Evolutionary conservation across 2,888 invertebrate species (phyloP).

Genomic region (Hypsopygia costalis): DNA sequence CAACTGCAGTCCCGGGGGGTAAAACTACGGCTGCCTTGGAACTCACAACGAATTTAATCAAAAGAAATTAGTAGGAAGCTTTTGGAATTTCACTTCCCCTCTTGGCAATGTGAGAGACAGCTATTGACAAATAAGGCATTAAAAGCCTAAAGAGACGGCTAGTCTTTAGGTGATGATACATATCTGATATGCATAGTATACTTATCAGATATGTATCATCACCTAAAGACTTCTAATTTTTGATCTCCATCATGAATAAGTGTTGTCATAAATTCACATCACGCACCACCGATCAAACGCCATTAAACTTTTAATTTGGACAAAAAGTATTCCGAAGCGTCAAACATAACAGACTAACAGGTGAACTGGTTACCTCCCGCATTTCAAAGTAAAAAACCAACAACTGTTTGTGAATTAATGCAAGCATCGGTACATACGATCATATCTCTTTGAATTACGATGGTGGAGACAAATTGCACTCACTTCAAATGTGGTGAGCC

Average conservation of each 20-base stretch:
- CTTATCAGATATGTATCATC: too few species aligned
- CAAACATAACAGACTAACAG: slow-evolving; percentile 61
- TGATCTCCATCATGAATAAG: not conserved
- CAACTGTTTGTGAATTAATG: slow-evolving; percentile 61
- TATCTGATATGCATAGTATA: too few species aligned
- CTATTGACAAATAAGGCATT: too few species aligned
- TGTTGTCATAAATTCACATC: slow-evolving; percentile 35
- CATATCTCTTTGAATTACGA: slow-evolving; percentile 73
- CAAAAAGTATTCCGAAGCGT: slow-evolving; percentile 56
- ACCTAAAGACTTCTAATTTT: too few species aligned
- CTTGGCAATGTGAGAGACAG: too few species aligned
- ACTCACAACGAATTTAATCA: too few species aligned
- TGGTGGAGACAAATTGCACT: slow-evolving; percentile 72
- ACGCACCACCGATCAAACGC: slow-evolving; percentile 50
- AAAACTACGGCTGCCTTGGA: too few species aligned
- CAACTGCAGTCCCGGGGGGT: too few species aligned
- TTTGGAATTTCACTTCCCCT: too few species aligned
- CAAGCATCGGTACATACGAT: slow-evolving; percentile 66
- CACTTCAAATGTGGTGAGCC: slow-evolving; percentile 66
- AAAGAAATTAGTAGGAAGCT: too few species aligned
- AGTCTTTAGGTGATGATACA: too few species aligned
- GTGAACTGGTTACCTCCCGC: slow-evolving; percentile 64
- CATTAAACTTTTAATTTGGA: slow-evolving; percentile 68
- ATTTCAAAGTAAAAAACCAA: slow-evolving; percentile 49
- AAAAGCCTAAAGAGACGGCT: too few species aligned